A percentile compares a stretch with the other conserved stretches of the same genome.
Conservation (phyloP, 1,140 invertebrate species). For the Rhagoletis zephyria region DNA sequence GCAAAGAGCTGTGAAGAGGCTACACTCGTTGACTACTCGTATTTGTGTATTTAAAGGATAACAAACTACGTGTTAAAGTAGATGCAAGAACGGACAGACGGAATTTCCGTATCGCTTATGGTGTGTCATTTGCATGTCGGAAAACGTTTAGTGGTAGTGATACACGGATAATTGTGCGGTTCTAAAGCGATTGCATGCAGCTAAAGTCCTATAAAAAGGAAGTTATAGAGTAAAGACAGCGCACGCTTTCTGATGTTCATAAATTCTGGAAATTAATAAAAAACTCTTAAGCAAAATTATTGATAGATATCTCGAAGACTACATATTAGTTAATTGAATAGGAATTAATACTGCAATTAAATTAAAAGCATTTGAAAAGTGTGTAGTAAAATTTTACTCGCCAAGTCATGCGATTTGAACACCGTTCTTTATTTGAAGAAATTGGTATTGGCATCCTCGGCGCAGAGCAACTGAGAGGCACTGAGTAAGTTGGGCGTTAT, state of each 20-base stretch:
- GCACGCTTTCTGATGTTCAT: background rate
- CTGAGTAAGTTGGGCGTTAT: conserved; percentile 8
- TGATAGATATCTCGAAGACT: background rate
- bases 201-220: background rate
- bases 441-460: background rate
- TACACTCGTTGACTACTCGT: background rate
- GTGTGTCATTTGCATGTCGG: conserved; percentile 31
- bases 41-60: background rate
- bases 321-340: background rate
- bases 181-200: background rate
- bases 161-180: background rate
- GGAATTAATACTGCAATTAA: background rate
- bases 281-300: background rate
- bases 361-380: background rate
- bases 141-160: background rate
- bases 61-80: background rate
- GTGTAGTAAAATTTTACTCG: background rate
- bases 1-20: background rate
- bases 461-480: background rate
- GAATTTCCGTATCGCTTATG: background rate
- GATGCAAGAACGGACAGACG: background rate
- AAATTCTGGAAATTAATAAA: background rate
- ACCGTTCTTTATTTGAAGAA: conserved; percentile 24
- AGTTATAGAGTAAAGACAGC: background rate
- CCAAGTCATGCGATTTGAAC: background rate